Evolutionary conservation across 2,113 vertebrate species (phyloP).

Genomic region (Vulpes vulpes): DNA sequence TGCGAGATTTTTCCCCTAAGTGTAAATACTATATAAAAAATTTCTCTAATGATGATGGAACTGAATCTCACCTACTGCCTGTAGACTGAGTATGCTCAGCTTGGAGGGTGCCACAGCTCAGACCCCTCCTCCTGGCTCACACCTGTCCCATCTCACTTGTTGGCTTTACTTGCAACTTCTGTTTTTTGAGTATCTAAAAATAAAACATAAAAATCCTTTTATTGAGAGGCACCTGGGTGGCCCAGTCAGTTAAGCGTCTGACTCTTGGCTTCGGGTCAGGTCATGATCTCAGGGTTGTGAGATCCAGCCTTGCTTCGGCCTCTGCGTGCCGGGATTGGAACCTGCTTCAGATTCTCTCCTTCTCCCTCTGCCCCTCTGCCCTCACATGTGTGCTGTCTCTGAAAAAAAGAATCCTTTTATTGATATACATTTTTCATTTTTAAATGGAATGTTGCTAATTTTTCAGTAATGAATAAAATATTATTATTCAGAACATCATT

Average conservation of each 20-base stretch:
- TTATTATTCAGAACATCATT: neutral
- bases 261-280: neutral
- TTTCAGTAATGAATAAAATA: neutral
- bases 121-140: accelerated
- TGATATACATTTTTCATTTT: neutral
- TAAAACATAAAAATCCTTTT: neutral
- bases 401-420: neutral
- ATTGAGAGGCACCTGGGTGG: neutral
- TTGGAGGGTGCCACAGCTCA: neutral
- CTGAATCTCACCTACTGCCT: neutral
- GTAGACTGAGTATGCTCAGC: no score
- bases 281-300: neutral
- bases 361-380: neutral
- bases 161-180: neutral
- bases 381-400: neutral
- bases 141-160: neutral
- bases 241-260: neutral
- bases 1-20: no score
- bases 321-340: no score
- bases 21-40: neutral
- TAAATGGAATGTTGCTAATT: neutral
- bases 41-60: neutral
- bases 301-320: neutral
- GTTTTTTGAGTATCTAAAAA: neutral
- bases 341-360: neutral